These are phyloP conservation scores for Remorina albescens DNA, from an alignment of 2,797 vertebrate species.

Conservation along the genomic window DNA sequence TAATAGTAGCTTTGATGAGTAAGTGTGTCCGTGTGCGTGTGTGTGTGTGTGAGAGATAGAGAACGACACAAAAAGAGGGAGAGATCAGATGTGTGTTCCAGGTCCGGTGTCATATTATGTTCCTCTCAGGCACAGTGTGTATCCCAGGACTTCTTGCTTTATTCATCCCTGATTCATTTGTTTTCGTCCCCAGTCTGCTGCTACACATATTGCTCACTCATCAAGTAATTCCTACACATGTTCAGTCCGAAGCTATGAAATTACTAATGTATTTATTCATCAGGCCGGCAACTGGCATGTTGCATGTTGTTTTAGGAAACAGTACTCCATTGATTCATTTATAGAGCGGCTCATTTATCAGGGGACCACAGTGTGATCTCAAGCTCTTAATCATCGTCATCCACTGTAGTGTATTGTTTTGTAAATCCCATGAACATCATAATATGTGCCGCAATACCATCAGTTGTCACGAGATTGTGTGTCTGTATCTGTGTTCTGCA, in stretches of 20 bases:
- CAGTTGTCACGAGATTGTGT: constrained; percentile 53
- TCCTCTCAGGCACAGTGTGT: constrained; percentile 43
- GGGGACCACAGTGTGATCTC: constrained; percentile 36
- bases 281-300: constrained; percentile 27
- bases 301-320: constrained; percentile 57
- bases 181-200: constrained; percentile 47
- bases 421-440: constrained; percentile 43
- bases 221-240: constrained; percentile 39
- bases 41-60: constrained; percentile 14
- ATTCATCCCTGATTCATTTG: constrained; percentile 72
- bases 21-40: constrained; percentile 27
- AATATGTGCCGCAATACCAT: constrained; percentile 42
- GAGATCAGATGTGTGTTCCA: constrained; percentile 61
- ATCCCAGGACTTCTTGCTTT: constrained; percentile 54
- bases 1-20: constrained; percentile 55
- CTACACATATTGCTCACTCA: constrained; percentile 41
- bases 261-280: constrained; percentile 48
- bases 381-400: constrained; percentile 54
- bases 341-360: constrained; percentile 51
- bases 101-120: constrained; percentile 68
- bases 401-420: constrained; percentile 52
- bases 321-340: constrained; percentile 54
- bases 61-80: constrained; percentile 59
- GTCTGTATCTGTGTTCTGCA: constrained; percentile 44
- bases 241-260: constrained; percentile 27